Evolutionary conservation across 2,113 vertebrate species (phyloP).

Genomic region (Cettia cetti): DNA sequence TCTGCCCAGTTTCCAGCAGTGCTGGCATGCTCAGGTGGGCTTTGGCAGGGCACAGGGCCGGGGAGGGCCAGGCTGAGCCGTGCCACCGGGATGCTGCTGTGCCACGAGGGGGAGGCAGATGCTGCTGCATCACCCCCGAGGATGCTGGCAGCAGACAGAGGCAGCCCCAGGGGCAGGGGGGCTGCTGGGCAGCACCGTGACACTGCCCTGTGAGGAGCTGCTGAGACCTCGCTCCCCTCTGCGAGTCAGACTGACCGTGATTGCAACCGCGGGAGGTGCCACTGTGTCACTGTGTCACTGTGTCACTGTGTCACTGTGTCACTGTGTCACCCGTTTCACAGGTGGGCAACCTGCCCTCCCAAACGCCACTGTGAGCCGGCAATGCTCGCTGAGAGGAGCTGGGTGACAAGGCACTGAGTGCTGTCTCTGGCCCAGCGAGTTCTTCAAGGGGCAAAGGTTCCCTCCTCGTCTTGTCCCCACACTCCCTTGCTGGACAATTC

Average conservation of each 20-base stretch:
- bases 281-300: neutral
- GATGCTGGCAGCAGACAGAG: neutral
- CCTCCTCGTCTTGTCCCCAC: neutral
- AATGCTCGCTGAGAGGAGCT: neutral
- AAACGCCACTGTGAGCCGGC: neutral
- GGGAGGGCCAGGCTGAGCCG: neutral
- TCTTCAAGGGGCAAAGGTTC: neutral
- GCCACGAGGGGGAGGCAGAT: slow-evolving; percentile 24
- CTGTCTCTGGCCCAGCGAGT: neutral
- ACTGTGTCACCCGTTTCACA: neutral
- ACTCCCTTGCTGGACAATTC: neutral
- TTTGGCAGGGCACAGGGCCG: neutral
- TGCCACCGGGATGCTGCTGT: neutral
- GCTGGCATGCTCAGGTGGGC: neutral
- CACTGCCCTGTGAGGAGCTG: neutral
- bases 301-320: neutral
- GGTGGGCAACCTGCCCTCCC: neutral
- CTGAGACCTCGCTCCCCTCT: neutral
- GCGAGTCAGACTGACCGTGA: neutral
- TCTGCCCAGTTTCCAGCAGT: neutral
- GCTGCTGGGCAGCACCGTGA: neutral
- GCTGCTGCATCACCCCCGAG: neutral
- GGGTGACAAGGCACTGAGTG: neutral
- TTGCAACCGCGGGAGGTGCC: neutral
- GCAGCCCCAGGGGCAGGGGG: neutral